These are phyloP conservation scores for Cyprinella venusta DNA, from an alignment of 2,797 vertebrate species.

Conservation along the genomic window DNA sequence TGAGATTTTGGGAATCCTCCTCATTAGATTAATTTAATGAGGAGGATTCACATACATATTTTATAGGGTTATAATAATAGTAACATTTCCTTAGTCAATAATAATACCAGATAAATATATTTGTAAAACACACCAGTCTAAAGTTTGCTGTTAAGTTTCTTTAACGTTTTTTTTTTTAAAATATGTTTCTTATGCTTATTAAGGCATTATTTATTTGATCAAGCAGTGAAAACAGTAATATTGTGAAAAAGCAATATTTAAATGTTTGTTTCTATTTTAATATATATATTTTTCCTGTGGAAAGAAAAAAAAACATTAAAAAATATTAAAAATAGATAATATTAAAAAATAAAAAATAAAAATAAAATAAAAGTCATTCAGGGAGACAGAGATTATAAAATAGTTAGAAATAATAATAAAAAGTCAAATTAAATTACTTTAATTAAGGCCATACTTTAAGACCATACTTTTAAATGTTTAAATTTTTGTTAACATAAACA, in stretches of 20 bases:
- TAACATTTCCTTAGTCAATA: not conserved
- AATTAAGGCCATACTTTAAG: not conserved
- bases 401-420: not conserved
- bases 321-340: no score
- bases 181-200: not conserved
- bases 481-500: not conserved
- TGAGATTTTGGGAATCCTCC: not conserved
- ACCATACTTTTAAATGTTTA: not conserved
- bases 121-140: not conserved
- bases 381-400: not conserved
- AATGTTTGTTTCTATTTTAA: not conserved
- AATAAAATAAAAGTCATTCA: not conserved
- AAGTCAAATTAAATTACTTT: not conserved
- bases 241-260: not conserved
- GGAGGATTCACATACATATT: not conserved
- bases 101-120: not conserved
- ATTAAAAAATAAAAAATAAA: not conserved
- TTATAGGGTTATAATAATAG: not conserved
- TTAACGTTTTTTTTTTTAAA: not conserved
- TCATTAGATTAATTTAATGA: not conserved
- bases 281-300: no score
- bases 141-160: not conserved
- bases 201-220: not conserved
- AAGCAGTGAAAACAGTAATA: not conserved
- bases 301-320: no score